These are phyloP conservation scores for Papilio glaucus DNA, from an alignment of 1,140 invertebrate genomes.

Conservation along the genomic window DNA sequence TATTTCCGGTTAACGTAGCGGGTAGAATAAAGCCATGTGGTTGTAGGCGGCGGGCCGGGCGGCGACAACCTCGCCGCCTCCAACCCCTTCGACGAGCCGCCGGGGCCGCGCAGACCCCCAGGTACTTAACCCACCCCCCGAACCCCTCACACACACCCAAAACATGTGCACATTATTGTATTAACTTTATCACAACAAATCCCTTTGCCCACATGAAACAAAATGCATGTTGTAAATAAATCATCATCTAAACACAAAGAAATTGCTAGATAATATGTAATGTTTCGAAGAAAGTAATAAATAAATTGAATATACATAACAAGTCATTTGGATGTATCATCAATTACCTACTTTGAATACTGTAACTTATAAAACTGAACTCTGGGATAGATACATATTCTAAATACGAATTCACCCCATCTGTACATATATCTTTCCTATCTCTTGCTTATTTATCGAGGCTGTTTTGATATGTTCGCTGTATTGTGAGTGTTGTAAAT, in stretches of 20 bases:
- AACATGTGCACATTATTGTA: conserved; percentile 10
- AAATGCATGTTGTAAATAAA: not conserved
- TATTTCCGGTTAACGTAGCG: conserved; percentile 36
- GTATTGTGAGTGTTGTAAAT: conserved; percentile 21
- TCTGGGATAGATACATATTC: not conserved
- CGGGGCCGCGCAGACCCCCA: conserved; percentile 82
- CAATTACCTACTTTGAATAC: not conserved
- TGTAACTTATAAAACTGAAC: not conserved
- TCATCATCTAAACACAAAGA: too few relatives aligned
- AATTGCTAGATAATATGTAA: too few relatives aligned
- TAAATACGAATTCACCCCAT: conserved; percentile 4
- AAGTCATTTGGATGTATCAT: not conserved
- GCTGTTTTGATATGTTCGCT: conserved; percentile 32
- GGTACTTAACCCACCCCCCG: conserved; percentile 59
- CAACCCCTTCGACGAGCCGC: conserved; percentile 92
- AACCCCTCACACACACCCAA: conserved; percentile 36
- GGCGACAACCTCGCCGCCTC: conserved; percentile 90
- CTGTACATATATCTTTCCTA: conserved; percentile 14
- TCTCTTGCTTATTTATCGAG: conserved; percentile 25
- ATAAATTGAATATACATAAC: too few relatives aligned
- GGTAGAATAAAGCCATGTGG: conserved; percentile 70
- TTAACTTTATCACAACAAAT: not conserved
- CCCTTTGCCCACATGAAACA: conserved; percentile 26
- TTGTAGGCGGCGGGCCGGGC: conserved; percentile 80
- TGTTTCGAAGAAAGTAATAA: too few relatives aligned